Evolutionary conservation across 1,140 invertebrate species (phyloP).

Genomic region (Pseudomyrmex gracilis): DNA sequence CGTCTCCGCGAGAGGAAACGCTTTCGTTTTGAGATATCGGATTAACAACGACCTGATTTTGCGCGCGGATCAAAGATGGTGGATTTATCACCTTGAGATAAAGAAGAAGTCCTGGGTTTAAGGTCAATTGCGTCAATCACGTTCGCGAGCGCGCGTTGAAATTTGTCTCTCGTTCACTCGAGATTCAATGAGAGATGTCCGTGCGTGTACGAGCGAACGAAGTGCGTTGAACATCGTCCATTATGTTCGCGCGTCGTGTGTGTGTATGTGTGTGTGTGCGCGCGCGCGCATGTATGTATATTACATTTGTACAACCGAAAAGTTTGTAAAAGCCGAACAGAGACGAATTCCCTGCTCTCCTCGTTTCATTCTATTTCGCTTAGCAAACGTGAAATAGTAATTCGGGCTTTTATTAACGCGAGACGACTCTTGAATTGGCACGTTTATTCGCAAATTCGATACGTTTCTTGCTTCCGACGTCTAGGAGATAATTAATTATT

Average conservation of each 20-base stretch:
- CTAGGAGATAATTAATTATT: constrained; percentile 24
- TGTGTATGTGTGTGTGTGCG: background rate
- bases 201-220: background rate
- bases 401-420: constrained; percentile 41
- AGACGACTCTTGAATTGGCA: constrained; percentile 2
- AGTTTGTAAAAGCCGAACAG: background rate
- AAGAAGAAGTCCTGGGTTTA: too few relatives aligned
- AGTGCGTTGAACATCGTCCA: too few relatives aligned
- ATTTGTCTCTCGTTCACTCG: too few relatives aligned
- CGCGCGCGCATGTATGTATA: background rate
- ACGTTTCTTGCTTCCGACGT: background rate
- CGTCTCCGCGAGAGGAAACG: background rate
- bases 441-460: constrained; percentile 40
- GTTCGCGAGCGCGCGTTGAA: too few relatives aligned
- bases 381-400: constrained; percentile 6
- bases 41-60: background rate
- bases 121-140: background rate
- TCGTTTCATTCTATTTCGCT: constrained; percentile 23
- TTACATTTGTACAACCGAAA: background rate
- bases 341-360: constrained; percentile 12
- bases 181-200: background rate
- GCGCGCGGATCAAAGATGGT: too few relatives aligned
- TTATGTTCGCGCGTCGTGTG: too few relatives aligned
- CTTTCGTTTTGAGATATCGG: constrained; percentile 10
- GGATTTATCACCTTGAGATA: background rate